Evolutionary conservation across 2,888 invertebrate genomes (phyloP).

Genomic region (Agriopis leucophaearia): DNA sequence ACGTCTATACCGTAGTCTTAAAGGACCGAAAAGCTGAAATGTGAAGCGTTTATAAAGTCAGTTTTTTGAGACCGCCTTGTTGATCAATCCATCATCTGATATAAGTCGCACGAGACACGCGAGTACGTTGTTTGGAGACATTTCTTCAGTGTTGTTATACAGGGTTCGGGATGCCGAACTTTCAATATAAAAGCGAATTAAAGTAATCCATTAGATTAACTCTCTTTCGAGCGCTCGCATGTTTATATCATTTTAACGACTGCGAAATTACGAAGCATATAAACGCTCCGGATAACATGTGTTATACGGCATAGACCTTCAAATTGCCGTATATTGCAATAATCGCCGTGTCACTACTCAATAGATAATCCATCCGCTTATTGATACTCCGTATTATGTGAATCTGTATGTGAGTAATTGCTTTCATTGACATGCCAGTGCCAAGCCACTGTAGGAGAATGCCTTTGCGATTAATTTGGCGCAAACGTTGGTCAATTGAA

Average conservation of each 20-base stretch:
- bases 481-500: constrained; percentile 68
- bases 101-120: background rate
- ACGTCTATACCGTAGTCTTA: background rate
- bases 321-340: constrained; percentile 1
- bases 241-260: too few species aligned
- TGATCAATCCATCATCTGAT: constrained; percentile 4
- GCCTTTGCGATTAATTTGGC: constrained; percentile 78
- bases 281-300: background rate
- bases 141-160: background rate
- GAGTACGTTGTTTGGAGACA: background rate
- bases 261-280: too few species aligned
- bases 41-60: constrained; percentile 50
- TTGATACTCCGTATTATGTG: constrained; percentile 53
- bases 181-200: too few species aligned
- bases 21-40: background rate
- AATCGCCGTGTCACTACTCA: constrained; percentile 5
- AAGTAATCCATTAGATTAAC: too few species aligned
- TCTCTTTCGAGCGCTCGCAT: too few species aligned
- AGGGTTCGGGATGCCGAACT: too few species aligned
- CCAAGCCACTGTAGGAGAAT: constrained; percentile 66
- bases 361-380: constrained; percentile 53
- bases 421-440: constrained; percentile 79
- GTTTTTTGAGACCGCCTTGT: constrained; percentile 70
- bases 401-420: constrained; percentile 73
- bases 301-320: constrained; percentile 50